Conservation (phyloP, 2,797 vertebrate genomes). For the Darevskia mixta region DNA sequence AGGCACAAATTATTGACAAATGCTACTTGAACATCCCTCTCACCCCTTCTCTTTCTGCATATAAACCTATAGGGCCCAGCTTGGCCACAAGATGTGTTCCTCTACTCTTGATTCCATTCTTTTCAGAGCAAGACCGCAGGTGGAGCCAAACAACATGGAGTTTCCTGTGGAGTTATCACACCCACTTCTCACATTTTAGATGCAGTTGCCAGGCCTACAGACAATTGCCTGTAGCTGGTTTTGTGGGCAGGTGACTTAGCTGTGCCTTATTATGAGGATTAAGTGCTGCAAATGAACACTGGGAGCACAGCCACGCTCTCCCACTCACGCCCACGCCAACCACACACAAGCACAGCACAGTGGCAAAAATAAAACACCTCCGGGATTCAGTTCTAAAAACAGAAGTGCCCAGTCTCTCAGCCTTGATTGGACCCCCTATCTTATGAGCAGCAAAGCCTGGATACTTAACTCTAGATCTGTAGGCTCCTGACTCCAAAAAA, state of each 20-base stretch:
- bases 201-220: not conserved
- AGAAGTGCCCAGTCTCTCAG: not conserved
- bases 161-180: not conserved
- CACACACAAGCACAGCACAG: not conserved
- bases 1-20: not conserved
- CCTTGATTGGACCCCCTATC: not conserved
- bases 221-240: not conserved
- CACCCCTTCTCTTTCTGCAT: not conserved
- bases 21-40: too few species aligned
- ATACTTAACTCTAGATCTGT: not conserved
- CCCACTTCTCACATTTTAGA: not conserved
- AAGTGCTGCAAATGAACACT: not conserved
- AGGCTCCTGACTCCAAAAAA: not conserved
- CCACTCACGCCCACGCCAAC: too few species aligned
- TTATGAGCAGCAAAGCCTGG: not conserved
- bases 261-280: not conserved
- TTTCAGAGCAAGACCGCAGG: not conserved
- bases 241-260: not conserved
- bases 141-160: not conserved
- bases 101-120: not conserved
- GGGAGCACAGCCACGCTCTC: not conserved
- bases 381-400: not conserved
- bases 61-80: not conserved
- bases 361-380: not conserved
- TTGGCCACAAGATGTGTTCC: not conserved